Base-by-base conservation (phyloP, 2,888 invertebrate species). In the Doris montereyensis region DNA sequence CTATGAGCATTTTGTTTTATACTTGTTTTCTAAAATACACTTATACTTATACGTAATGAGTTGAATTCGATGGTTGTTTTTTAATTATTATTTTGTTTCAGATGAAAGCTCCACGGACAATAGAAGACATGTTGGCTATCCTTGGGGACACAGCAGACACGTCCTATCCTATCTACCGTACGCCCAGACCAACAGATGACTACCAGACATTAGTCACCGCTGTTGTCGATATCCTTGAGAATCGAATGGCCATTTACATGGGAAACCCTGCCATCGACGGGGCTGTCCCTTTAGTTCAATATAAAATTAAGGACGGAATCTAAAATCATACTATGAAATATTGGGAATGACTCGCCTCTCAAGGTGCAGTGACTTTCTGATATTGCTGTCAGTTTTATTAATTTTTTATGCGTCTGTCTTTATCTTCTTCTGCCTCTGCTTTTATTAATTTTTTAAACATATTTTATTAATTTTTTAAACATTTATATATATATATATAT, bases 131-230 rank as follows among this genome's bases (percentile, higher is more conserved):
- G n/a, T 73, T 79, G 35, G 35, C 8, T 1, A 79, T 86, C 35
- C 78, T 86, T 34, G 85, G 84, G 1, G 86, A 86, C 30, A 77
- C 82, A 5, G 57, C 30, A 10, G 80, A 84, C 62, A n/a, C 74
- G 8, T 17, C 78, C 13, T 84, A 84, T 26, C 85, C 85, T 21
- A 83, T 86, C 62, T 85, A 81, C 74, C 67, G 84, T 13, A 76
- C 78, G 8, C 82, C 81, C 0, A 76, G 82, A 5, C 77, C 80
- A 5, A 82, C 81, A 30, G 83, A 84, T 62, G 30, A 41, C 1
- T 67, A 79, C 1, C 81, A 68, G 3, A 85, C 86, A 3, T 77
- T 83, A 10, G 78, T 81, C n/a, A 84, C 85, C 35, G 83, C 83
- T 1, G 76, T 84, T 17, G 83, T 84, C 72, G 82, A 86, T 62